Base-by-base conservation (phyloP, 23 tunicate species). In the Phallusia fumigata region DNA sequence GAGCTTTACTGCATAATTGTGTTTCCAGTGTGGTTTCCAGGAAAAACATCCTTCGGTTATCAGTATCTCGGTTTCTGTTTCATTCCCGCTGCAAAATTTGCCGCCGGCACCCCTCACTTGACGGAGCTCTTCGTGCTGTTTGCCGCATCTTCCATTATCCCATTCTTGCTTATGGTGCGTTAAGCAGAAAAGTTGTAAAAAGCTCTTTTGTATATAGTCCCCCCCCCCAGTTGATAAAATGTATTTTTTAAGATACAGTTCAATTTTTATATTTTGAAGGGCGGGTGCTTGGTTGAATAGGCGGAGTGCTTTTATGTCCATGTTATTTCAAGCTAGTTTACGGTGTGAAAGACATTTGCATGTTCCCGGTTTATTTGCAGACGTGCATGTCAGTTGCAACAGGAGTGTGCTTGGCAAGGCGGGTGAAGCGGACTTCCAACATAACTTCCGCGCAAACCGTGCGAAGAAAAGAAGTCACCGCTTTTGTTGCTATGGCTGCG, bases 21-120 rank as follows among this genome's bases (percentile, higher is more conserved):
- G 69, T 58, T 58, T 58, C 3, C 69, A 58, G 69, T 58, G 69
- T 58, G 69, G 69, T 58, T 58, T 58, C 69, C 69, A 58, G 69
- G 13, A 6, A 58, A 58, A 24, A 22, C 28, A 1, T 6, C 26
- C 16, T 58, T 58, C 16, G 69, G 69, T 13, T 58, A 58, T 58
- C 69, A 58, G 16, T 3, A 21, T 58, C 69, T 58, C 26, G 16
- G 28, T 21, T 58, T 58, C 69, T 8, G 8, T 58, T 58, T 58
- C 13, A 58, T 58, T 6, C 69, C 69, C 15, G 69, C 69, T 24
- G 11, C 13, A 58, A 58, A 22, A 5, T 58, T 6, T 58, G 13
- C 69, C 69, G 26, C 11, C 47, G 47, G 10, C 5, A 40, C 47
- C 5, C 5, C 8, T 21, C 16, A 58, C 13, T 6, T 6, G 5